A percentile compares a stretch with the other conserved stretches of the same genome.
phyloP scores from a whole-genome alignment of 2,888 invertebrate genomes.

The Ferrisia virgata region DNA sequence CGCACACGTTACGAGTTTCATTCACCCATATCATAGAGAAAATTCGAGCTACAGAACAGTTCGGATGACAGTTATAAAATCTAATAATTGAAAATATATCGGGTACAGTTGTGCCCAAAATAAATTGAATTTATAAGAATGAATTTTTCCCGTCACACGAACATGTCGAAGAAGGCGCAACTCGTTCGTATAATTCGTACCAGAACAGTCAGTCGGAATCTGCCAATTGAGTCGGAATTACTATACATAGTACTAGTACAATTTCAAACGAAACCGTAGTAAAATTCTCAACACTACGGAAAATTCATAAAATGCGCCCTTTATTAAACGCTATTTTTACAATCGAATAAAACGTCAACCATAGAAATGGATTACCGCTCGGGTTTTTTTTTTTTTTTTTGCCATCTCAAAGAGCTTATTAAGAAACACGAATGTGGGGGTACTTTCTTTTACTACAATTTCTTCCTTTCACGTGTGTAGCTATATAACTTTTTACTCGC shows the following conservation, averaged over 20 bases:
- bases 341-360: neutral
- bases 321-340: neutral
- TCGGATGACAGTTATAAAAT: neutral
- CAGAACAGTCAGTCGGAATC: neutral
- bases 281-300: neutral
- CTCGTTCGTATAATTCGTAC: neutral
- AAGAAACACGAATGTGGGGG: neutral
- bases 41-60: neutral
- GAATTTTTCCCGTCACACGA: neutral
- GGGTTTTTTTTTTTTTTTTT: neutral
- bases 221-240: constrained; percentile 1
- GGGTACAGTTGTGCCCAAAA: neutral
- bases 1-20: neutral
- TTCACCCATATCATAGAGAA: neutral
- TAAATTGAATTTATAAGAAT: neutral
- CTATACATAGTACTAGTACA: too few species aligned
- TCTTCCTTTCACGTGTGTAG: neutral
- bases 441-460: neutral
- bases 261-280: neutral
- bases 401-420: neutral
- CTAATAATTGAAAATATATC: constrained; percentile 12
- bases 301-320: neutral
- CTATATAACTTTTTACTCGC: too few species aligned
- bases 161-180: neutral
- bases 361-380: neutral